A percentile compares a stretch with the other conserved stretches of the same genome.
These are phyloP conservation scores for Nasonia giraulti DNA, from an alignment of 1,140 invertebrate species.

Conservation along the genomic window DNA sequence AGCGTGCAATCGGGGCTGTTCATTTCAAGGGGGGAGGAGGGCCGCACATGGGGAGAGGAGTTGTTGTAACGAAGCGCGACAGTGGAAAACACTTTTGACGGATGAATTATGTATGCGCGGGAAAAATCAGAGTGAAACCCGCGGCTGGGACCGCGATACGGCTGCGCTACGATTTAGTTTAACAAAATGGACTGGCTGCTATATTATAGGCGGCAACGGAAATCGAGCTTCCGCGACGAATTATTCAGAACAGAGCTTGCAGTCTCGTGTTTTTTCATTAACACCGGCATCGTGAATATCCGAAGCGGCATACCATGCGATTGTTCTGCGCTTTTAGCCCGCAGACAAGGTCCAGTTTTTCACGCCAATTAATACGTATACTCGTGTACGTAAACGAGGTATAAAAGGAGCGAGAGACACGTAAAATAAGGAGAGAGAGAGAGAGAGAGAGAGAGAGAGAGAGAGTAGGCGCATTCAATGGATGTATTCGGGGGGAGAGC, in stretches of 20 bases:
- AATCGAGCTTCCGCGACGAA: too few species aligned
- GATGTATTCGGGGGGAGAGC: not conserved
- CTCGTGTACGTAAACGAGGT: not conserved
- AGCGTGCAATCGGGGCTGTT: not conserved
- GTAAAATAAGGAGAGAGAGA: not conserved
- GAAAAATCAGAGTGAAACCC: not conserved
- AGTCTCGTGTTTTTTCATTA: too few species aligned
- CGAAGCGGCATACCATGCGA: too few species aligned
- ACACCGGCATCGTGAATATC: not conserved
- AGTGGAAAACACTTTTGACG: constrained; percentile 26
- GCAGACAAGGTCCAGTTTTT: not conserved
- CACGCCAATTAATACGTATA: not conserved
- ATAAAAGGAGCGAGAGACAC: not conserved
- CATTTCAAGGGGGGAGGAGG: not conserved
- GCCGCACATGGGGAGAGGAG: not conserved
- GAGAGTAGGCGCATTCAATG: constrained; percentile 2
- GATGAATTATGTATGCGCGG: not conserved
- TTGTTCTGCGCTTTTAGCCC: too few species aligned
- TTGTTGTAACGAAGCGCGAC: not conserved
- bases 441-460: not conserved
- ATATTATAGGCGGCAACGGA: too few species aligned
- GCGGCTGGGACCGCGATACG: not conserved
- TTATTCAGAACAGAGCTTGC: too few species aligned
- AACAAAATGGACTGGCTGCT: too few species aligned
- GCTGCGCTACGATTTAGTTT: too few species aligned